Evolutionary conservation across 2,888 invertebrate genomes (phyloP).

Genomic region (Macaria liturata): DNA sequence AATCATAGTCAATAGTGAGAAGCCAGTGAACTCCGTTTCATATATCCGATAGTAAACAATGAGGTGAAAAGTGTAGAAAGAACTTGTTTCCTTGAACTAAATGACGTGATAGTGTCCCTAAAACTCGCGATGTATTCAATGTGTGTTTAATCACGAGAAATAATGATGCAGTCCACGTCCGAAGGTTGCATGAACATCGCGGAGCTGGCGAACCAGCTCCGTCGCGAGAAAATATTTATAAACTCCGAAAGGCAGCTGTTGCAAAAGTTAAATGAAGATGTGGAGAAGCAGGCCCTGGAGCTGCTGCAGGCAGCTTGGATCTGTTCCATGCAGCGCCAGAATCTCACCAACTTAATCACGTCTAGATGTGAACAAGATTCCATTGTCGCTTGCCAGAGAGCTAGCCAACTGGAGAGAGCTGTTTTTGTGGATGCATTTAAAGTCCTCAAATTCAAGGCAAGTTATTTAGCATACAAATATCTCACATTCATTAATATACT

Average conservation of each 20-base stretch:
- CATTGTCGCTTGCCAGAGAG: slow-evolving; percentile 88
- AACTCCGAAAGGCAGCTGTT: slow-evolving; percentile 92
- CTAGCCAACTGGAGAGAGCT: slow-evolving; percentile 70
- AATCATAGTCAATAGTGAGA: no score
- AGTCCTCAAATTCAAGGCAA: slow-evolving; percentile 91
- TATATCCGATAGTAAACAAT: slow-evolving; percentile 29
- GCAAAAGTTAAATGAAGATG: slow-evolving; percentile 89
- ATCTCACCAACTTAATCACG: slow-evolving; percentile 89
- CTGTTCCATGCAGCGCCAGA: slow-evolving; percentile 92
- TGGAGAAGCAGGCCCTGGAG: slow-evolving; percentile 81
- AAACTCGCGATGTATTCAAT: slow-evolving; percentile 43
- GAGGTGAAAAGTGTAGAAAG: slow-evolving; percentile 49
- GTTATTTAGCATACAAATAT: slow-evolving; percentile 25
- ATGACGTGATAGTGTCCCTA: slow-evolving; percentile 53
- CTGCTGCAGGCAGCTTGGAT: slow-evolving; percentile 92
- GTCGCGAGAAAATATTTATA: slow-evolving; percentile 94
- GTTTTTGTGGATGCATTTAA: slow-evolving; percentile 92
- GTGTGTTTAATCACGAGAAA: slow-evolving; percentile 45
- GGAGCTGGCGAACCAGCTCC: slow-evolving; percentile 84
- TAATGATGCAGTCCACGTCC: slow-evolving; percentile 76
- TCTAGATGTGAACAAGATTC: slow-evolving; percentile 90
- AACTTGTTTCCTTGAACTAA: slow-evolving; percentile 49
- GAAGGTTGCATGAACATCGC: slow-evolving; percentile 79
- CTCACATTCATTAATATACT: no score
- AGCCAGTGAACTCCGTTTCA: no score